These are phyloP conservation scores for Meloidogyne floridensis DNA, from an alignment of 1,140 invertebrate genomes.

Conservation along the genomic window DNA sequence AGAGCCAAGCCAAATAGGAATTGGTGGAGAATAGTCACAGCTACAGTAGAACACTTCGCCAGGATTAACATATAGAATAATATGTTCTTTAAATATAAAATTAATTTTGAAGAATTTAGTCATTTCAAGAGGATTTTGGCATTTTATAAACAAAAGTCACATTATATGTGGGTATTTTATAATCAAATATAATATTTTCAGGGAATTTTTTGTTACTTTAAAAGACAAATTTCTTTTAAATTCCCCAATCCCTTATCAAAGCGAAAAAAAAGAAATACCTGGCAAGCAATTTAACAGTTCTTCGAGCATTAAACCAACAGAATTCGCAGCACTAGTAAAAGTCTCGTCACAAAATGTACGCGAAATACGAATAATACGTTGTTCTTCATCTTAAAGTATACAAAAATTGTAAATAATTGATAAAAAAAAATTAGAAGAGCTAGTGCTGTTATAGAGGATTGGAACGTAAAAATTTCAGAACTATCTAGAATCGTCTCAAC, in stretches of 20 bases:
- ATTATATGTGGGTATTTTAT: no score
- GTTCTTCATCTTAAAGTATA: slow-evolving; percentile 22
- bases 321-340: slow-evolving; percentile 25
- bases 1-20: slow-evolving; percentile 30
- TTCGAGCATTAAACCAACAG: slow-evolving; percentile 28
- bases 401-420: background rate
- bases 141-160: no score
- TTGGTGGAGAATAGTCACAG: slow-evolving; percentile 24
- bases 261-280: slow-evolving; percentile 10
- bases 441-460: no score
- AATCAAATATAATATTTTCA: no score
- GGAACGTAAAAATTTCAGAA: no score
- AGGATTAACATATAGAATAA: slow-evolving; percentile 31
- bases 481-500: no score
- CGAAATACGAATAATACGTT: slow-evolving; percentile 23
- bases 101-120: background rate
- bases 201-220: no score
- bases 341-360: slow-evolving; percentile 1
- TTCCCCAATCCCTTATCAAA: background rate
- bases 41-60: slow-evolving; percentile 31
- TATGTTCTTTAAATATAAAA: slow-evolving; percentile 3
- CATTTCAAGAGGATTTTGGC: no score
- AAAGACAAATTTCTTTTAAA: no score
- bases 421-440: background rate
- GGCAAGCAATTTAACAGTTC: slow-evolving; percentile 27